These are phyloP conservation scores for Enteromius paludinosus DNA, from an alignment of 2,797 vertebrate genomes.

Conservation along the genomic window DNA sequence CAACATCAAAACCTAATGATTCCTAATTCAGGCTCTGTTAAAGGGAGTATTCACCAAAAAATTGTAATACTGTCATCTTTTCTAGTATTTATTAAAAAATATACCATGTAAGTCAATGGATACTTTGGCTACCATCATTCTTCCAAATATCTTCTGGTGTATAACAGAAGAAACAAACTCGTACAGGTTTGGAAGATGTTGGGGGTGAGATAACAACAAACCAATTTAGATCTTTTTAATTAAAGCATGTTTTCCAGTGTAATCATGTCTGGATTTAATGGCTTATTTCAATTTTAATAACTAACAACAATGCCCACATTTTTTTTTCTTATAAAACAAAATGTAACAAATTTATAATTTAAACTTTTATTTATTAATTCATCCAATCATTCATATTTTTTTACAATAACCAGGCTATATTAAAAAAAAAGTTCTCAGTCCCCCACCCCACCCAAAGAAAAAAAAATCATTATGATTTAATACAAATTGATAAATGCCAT, in stretches of 20 bases:
- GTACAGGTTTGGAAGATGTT: not conserved
- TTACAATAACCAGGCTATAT: not conserved
- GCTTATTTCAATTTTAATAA: not conserved
- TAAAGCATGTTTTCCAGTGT: not conserved
- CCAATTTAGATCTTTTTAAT: not conserved
- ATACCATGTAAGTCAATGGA: not conserved
- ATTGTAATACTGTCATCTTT: not conserved
- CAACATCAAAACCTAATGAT: not conserved
- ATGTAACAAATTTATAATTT: not conserved
- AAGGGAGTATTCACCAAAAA: not conserved
- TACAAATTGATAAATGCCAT: no score
- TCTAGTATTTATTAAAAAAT: not conserved
- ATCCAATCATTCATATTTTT: not conserved
- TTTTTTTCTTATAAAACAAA: not conserved
- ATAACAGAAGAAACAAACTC: constrained; percentile 4
- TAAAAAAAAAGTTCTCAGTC: not conserved
- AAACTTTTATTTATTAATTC: not conserved
- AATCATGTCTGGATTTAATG: not conserved
- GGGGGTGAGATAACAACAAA: not conserved
- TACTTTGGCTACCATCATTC: not conserved
- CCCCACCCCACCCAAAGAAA: no score
- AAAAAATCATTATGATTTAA: not conserved
- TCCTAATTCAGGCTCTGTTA: not conserved
- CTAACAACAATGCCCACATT: not conserved
- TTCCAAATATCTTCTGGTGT: not conserved